These are phyloP conservation scores for Megaceryle torquata DNA, from an alignment of 2,113 vertebrate species.

Conservation along the genomic window DNA sequence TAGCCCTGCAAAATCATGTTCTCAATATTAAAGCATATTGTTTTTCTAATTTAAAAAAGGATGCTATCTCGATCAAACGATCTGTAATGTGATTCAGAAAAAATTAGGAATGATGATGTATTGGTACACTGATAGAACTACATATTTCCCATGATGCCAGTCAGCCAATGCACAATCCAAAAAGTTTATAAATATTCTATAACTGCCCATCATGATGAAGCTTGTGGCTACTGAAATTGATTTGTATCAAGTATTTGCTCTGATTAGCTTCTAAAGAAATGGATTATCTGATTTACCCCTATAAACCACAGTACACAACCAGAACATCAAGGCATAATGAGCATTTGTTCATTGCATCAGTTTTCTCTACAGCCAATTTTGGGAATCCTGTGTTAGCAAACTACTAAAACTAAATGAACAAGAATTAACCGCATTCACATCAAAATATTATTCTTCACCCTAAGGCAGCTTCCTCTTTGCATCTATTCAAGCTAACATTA, in stretches of 20 bases:
- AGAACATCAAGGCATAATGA: not conserved
- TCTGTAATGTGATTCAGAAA: not conserved
- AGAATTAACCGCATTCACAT: not conserved
- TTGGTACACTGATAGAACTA: not conserved
- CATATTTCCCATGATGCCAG: not conserved
- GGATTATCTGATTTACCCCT: not conserved
- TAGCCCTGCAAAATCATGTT: not conserved
- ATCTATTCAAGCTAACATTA: not conserved
- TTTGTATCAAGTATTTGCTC: not conserved
- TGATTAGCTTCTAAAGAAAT: not conserved
- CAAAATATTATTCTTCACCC: not conserved
- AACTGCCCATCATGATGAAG: not conserved
- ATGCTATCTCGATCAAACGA: not conserved
- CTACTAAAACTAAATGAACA: not conserved
- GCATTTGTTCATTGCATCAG: not conserved
- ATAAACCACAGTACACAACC: not conserved
- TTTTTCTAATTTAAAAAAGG: not conserved
- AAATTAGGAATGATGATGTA: not conserved
- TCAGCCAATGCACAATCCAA: not conserved
- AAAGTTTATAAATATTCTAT: not conserved
- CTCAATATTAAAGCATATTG: not conserved
- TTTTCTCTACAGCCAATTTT: not conserved
- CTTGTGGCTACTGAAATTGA: not conserved
- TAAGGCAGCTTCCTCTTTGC: not conserved
- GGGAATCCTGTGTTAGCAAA: not conserved